A percentile compares a stretch with the other conserved stretches of the same genome.
phyloP scores from a whole-genome alignment of 2,797 vertebrate species.

The Argya squamiceps region DNA sequence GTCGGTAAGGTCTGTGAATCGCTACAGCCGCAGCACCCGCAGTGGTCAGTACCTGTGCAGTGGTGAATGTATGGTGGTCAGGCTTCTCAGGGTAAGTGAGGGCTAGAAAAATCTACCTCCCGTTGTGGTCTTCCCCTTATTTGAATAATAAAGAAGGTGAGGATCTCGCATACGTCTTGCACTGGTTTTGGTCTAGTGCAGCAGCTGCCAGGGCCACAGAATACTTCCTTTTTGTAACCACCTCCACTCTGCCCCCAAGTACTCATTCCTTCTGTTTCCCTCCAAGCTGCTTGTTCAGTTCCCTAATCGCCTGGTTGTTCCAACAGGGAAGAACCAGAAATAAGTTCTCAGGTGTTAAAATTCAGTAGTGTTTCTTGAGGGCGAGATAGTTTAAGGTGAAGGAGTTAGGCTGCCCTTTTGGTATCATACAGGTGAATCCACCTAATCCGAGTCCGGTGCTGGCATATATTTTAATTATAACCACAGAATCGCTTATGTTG shows the following conservation, averaged over 20 bases:
- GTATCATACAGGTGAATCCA: rapidly evolving
- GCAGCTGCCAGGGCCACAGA: no score
- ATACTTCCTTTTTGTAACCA: rapidly evolving
- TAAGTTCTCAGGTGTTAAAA: neutral
- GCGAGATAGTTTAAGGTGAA: rapidly evolving
- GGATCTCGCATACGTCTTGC: rapidly evolving
- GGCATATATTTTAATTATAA: neutral
- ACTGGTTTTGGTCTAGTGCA: neutral
- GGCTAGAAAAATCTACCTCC: rapidly evolving
- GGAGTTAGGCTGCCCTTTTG: neutral
- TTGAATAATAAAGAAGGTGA: no score
- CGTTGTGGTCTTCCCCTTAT: rapidly evolving
- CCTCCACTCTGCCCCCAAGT: neutral
- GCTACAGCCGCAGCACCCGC: neutral
- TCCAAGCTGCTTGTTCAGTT: neutral
- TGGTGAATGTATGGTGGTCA: neutral
- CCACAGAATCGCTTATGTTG: neutral
- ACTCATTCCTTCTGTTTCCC: neutral
- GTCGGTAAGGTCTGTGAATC: rapidly evolving
- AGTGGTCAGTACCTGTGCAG: neutral
- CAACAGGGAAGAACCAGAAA: neutral
- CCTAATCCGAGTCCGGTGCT: rapidly evolving
- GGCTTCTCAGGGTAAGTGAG: neutral
- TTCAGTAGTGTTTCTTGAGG: neutral
- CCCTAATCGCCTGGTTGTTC: neutral